A percentile compares a stretch with the other conserved stretches of the same genome.
Conservation (phyloP, 2,113 vertebrate species). For the Dendropsophus ebraccatus region DNA sequence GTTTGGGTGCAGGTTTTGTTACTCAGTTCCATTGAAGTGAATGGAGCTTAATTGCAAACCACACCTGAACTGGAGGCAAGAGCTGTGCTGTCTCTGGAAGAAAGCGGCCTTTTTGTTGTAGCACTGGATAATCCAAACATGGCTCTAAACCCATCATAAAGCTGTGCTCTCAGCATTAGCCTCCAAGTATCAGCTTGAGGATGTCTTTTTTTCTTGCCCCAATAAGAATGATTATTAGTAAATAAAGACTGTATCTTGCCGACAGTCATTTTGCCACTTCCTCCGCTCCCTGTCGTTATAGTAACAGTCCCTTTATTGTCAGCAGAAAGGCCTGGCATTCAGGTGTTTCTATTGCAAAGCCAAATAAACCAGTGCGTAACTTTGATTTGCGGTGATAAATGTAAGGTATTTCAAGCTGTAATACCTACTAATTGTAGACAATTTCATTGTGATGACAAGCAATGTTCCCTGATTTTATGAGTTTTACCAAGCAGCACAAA, state of each 20-base stretch:
- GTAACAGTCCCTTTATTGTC: constrained; percentile 51
- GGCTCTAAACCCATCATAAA: neutral
- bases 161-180: neutral
- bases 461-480: constrained; percentile 49
- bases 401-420: constrained; percentile 53
- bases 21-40: too few relatives aligned
- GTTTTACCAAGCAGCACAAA: constrained; percentile 55
- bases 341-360: constrained; percentile 42
- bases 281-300: constrained; percentile 1
- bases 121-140: too few relatives aligned
- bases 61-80: too few relatives aligned
- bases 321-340: neutral
- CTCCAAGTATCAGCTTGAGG: neutral
- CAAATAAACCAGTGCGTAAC: constrained; percentile 29
- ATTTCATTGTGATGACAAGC: constrained; percentile 55
- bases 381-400: constrained; percentile 48
- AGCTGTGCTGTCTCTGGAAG: too few relatives aligned
- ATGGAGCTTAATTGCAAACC: too few relatives aligned
- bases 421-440: constrained; percentile 51
- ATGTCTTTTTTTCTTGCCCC: neutral
- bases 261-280: constrained; percentile 21
- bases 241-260: neutral
- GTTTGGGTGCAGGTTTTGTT: too few relatives aligned
- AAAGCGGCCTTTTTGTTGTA: too few relatives aligned
- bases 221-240: constrained; percentile 12